These are phyloP conservation scores for Latrodectus elegans DNA, from an alignment of 2,888 invertebrate genomes.

Conservation along the genomic window DNA sequence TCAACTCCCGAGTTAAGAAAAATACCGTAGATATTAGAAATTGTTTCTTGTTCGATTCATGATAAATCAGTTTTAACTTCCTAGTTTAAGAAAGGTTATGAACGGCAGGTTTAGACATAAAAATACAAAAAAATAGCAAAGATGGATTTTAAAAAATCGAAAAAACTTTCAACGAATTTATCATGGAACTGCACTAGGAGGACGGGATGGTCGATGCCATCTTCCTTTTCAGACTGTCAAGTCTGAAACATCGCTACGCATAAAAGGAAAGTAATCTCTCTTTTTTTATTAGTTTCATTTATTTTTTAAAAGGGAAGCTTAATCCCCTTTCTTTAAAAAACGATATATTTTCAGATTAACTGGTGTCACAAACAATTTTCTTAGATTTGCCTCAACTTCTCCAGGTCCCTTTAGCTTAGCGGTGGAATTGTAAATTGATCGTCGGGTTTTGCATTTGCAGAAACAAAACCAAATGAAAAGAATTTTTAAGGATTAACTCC, in stretches of 20 bases:
- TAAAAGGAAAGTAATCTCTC: slow-evolving; percentile 40
- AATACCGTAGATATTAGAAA: not conserved
- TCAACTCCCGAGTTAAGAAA: too few species aligned
- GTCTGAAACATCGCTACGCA: slow-evolving; percentile 45
- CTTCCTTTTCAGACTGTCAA: slow-evolving; percentile 59
- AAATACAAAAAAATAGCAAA: not conserved
- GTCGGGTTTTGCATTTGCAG: too few species aligned
- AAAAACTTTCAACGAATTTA: slow-evolving; percentile 30
- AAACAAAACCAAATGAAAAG: too few species aligned
- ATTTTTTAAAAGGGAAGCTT: slow-evolving; percentile 16
- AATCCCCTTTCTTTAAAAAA: slow-evolving; percentile 41
- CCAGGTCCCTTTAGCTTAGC: too few species aligned
- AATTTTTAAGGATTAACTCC: too few species aligned
- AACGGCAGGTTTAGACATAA: not conserved
- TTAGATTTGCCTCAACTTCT: not conserved
- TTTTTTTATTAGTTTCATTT: not conserved
- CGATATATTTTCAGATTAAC: slow-evolving; percentile 58
- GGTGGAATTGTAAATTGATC: too few species aligned
- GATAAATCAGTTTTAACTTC: slow-evolving; percentile 40
- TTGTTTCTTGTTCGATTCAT: slow-evolving; percentile 40
- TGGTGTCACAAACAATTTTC: slow-evolving; percentile 31
- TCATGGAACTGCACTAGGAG: slow-evolving; percentile 15
- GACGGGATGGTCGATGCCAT: slow-evolving; percentile 40
- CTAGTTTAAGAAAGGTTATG: not conserved
- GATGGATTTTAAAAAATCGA: slow-evolving; percentile 22